These are phyloP conservation scores for Beris chalybata DNA, from an alignment of 2,888 invertebrate genomes.

Conservation along the genomic window DNA sequence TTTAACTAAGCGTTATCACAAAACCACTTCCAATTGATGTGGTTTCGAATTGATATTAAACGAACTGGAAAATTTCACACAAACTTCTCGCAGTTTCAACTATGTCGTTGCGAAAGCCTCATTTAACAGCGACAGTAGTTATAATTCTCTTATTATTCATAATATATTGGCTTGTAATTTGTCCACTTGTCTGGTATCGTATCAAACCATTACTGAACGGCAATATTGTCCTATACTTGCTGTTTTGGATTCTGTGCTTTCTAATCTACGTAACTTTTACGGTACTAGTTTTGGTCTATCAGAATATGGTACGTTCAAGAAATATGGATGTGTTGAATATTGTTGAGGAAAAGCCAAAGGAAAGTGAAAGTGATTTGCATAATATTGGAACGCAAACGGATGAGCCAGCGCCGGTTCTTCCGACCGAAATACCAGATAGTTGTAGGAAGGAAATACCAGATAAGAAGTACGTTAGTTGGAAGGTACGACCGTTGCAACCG, in stretches of 20 bases:
- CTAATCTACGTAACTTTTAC: constrained; percentile 13
- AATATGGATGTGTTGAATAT: not conserved
- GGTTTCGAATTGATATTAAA: not conserved
- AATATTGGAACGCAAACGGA: constrained; percentile 1
- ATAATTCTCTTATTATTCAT: constrained; percentile 43
- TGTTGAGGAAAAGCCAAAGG: not conserved
- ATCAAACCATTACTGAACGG: constrained; percentile 10
- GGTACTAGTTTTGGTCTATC: constrained; percentile 10
- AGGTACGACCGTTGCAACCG: too few relatives aligned
- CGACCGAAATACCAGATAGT: too few relatives aligned
- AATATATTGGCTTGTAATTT: constrained; percentile 52
- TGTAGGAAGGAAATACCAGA: too few relatives aligned
- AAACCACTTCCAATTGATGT: constrained; percentile 22
- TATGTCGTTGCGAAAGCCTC: constrained; percentile 19
- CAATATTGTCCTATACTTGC: constrained; percentile 9
- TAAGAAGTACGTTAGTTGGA: too few relatives aligned
- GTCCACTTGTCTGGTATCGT: constrained; percentile 47
- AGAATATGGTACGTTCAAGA: not conserved
- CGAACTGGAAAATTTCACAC: too few relatives aligned
- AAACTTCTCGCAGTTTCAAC: not conserved
- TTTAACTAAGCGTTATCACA: constrained; percentile 1
- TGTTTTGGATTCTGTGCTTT: constrained; percentile 32
- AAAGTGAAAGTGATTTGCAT: not conserved
- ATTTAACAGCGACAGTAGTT: not conserved
- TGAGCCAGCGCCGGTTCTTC: too few relatives aligned